Conservation (phyloP, 2,888 invertebrate species). For the Trilocha varians region DNA sequence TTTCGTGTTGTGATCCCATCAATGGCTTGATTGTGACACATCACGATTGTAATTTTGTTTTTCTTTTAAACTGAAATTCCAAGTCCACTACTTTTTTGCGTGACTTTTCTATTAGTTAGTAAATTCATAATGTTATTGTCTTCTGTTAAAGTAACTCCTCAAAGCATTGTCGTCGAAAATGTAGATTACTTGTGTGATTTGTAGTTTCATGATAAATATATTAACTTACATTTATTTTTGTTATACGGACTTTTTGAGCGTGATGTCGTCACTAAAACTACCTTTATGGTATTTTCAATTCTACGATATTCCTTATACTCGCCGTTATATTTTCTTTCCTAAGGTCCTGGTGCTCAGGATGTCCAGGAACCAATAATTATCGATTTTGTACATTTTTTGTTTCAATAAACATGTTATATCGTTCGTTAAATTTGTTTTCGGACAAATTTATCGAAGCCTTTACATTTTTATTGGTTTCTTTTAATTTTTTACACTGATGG, state of each 20-base stretch:
- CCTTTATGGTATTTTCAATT: conserved; percentile 3
- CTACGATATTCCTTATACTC: conserved; percentile 15
- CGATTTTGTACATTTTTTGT: conserved; percentile 28
- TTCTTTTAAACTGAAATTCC: too few species aligned
- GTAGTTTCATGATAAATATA: too few species aligned
- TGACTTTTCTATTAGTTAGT: too few species aligned
- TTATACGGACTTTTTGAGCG: conserved; percentile 8
- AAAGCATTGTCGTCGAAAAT: too few species aligned
- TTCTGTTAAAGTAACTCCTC: too few species aligned
- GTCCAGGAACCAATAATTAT: conserved; percentile 18
- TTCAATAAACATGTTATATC: conserved; percentile 26
- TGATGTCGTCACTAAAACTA: conserved; percentile 26
- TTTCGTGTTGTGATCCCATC: conserved; percentile 20
- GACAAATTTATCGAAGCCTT: not conserved
- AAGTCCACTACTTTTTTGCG: too few species aligned
- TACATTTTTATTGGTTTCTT: not conserved
- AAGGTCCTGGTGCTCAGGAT: conserved; percentile 35
- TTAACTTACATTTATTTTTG: not conserved
- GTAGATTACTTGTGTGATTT: too few species aligned
- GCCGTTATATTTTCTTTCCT: conserved; percentile 53
- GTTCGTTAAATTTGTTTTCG: conserved; percentile 18
- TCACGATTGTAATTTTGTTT: conserved; percentile 10
- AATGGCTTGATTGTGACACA: conserved; percentile 19
- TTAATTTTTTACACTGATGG: not conserved
- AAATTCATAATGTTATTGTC: too few species aligned